phyloP scores from a whole-genome alignment of 2,888 invertebrate species.

The Allacma fusca region DNA sequence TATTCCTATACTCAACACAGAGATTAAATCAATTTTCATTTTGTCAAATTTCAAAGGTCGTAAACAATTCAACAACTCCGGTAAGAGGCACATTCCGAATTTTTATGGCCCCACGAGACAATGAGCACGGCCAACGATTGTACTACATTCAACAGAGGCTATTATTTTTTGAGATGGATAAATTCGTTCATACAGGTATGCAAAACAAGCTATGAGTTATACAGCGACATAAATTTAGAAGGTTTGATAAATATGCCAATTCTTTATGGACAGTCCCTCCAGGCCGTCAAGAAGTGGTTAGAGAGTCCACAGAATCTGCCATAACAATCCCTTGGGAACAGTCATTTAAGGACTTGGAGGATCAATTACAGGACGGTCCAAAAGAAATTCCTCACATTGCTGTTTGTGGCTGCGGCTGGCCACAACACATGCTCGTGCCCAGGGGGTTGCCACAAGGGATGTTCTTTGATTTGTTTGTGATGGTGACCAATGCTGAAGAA shows the following conservation, averaged over 20 bases:
- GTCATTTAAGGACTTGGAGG: constrained; percentile 74
- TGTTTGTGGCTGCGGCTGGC: constrained; percentile 63
- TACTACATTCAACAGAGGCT: constrained; percentile 40
- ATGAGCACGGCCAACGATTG: constrained; percentile 45
- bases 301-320: constrained; percentile 75
- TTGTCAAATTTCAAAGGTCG: too few species aligned
- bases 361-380: not conserved
- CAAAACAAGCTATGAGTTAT: not conserved
- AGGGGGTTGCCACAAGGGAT: constrained; percentile 62
- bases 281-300: constrained; percentile 58
- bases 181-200: constrained; percentile 28
- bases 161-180: constrained; percentile 48
- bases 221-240: not conserved
- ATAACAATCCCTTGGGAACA: constrained; percentile 84
- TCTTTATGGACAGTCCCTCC: not conserved
- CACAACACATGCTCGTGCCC: constrained; percentile 62
- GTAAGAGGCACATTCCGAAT: constrained; percentile 43
- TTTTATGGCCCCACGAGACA: constrained; percentile 50
- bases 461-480: constrained; percentile 62
- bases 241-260: too few species aligned
- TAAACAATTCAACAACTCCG: not conserved
- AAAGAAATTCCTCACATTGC: constrained; percentile 26
- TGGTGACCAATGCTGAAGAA: constrained; percentile 61
- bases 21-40: too few species aligned
- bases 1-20: too few species aligned